Base-by-base conservation (phyloP, 2,888 invertebrate species). In the Parascotia fuliginaria region DNA sequence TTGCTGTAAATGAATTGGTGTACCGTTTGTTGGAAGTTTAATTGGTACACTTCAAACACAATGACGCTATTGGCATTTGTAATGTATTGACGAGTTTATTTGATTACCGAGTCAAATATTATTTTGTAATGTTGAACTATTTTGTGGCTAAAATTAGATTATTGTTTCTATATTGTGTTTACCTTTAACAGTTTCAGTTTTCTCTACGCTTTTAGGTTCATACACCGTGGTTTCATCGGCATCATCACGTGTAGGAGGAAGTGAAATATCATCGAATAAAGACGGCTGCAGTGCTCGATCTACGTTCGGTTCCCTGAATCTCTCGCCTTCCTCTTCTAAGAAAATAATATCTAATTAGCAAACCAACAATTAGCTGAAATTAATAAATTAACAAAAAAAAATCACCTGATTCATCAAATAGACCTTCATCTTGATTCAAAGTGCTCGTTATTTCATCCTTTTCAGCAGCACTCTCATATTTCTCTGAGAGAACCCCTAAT, bases 401-500 rank as follows among this genome's bases (percentile, higher is more conserved):
- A 12, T 38, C 58, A 89, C 89, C 88, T 66, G 86, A 67, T 50
- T 85, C 81, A 40, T 85, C 83, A 42, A 87, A 87, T 2, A 75
- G 68, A 9, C 72, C 73, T 3, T 65, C 70, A n/a, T 68, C 31
- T 59, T 70, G 3, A 55, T 53, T 22, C 62, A 72, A 19, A 36
- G 51, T 34, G 48, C 54, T 7, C 44, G 65, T 19, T 63, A 93
- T 87, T 77, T 97, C 97, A 77, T 97, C 97, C 15, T 93, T 92
- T 76, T 96, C 96, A 3, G 94, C 88, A 12, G 94, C 93, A 33
- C 95, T 95, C 77, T 96, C 96, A 85, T 95, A 97, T 60, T 95
- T 94, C 70, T 96, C 96, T 64, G 95, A 95, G 37, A 97, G 89
- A 16, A 97, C 96, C 75, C 95, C 95, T 53, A 96, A 92, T 7